Base-by-base conservation (phyloP, 2,888 invertebrate species). In the Sesia bembeciformis region DNA sequence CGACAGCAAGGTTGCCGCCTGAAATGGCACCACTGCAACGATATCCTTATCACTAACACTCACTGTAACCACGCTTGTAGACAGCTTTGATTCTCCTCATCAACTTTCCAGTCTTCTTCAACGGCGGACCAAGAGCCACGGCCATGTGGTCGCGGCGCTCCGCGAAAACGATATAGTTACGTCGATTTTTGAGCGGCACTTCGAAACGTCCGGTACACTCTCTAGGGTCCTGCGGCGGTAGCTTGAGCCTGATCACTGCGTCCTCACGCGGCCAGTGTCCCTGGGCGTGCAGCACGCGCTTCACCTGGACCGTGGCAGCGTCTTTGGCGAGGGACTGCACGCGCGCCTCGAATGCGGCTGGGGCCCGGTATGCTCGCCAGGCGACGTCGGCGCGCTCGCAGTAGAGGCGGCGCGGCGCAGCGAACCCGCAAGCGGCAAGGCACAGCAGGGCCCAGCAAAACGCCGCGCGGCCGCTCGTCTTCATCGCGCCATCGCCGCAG, bases 381-480 rank as follows among this genome's bases (percentile, higher is more conserved):
- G 88, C 88, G 67, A 88, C 88, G 86, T 89, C 88, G 66, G 84
- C 88, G 70, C 88, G 85, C 81, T 83, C 87, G 84, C 88, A 89
- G 82, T 85, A 89, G 68, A 75, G 81, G 76, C 85, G 85, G 75
- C 78, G 78, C 71, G 81, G 78, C 70, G 78, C 73, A 58, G 76
- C 76, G 56, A 73, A 63, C 64, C 64, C 82, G 76, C 77, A 74
- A 72, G 68, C 70, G 64, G 67, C 68, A 75, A 81, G 73, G 72
- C 78, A 78, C 76, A 84, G 76, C 77, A 85, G 77, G 74, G 82
- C 83, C 84, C 83, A 82, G 81, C 81, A 82, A 72, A 80, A 75
- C 81, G 84, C 85, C 84, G 85, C 86, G 84, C 84, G 83, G 81
- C 81, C 83, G 74, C 82, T 72, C 68, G 81, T 74, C 79, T 73